These are phyloP conservation scores for Steatornis caripensis DNA, from an alignment of 2,113 vertebrate species.

Conservation along the genomic window DNA sequence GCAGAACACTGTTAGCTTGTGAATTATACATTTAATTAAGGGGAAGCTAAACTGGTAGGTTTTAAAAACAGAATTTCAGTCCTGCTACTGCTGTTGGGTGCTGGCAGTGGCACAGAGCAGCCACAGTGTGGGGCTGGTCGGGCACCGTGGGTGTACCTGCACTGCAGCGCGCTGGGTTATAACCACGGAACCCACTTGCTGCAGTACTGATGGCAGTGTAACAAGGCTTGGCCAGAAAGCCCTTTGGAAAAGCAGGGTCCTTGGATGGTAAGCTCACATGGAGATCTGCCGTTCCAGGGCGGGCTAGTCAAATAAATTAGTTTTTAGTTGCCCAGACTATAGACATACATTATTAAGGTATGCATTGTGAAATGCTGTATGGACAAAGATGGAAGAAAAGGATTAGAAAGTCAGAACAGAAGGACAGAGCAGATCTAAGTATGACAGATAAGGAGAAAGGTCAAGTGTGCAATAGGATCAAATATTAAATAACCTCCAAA, in stretches of 20 bases:
- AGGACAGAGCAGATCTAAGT: background rate
- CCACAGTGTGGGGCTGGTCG: background rate
- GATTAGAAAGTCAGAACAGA: background rate
- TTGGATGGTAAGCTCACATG: background rate
- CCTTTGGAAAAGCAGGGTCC: background rate
- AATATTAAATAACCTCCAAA: background rate
- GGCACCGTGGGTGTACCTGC: background rate
- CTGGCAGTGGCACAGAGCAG: background rate
- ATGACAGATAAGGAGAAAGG: background rate
- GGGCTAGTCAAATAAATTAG: background rate
- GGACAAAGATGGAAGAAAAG: background rate
- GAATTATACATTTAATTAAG: constrained; percentile 81
- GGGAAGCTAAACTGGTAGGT: constrained; percentile 62
- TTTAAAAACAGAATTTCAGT: constrained; percentile 43
- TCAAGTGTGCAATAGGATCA: background rate
- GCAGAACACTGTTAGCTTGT: constrained; percentile 62
- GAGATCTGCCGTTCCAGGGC: background rate
- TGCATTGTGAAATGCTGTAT: background rate
- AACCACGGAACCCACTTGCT: background rate
- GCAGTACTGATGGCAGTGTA: fast-evolving
- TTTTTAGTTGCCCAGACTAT: background rate
- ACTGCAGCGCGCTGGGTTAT: background rate
- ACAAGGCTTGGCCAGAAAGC: background rate
- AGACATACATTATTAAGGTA: fast-evolving
- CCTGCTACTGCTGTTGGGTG: background rate